Percentiles rank a stretch among this genome's conserved stretches.
Conservation (phyloP, 2,888 invertebrate genomes). For the Germaria angustata region DNA sequence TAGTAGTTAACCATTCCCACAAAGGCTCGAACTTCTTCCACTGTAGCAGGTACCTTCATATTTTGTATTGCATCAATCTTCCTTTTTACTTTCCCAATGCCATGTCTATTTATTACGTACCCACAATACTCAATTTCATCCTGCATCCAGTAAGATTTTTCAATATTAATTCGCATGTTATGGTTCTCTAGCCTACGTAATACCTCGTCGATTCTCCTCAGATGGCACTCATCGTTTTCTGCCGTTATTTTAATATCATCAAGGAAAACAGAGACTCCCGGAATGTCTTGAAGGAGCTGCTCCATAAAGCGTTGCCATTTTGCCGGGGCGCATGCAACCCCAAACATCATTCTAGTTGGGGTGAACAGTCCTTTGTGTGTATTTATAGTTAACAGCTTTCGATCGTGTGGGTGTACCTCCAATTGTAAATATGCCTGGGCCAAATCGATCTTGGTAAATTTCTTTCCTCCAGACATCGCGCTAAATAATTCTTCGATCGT, state of each 20-base stretch:
- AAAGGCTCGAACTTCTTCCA: slow-evolving; percentile 69
- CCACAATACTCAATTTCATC: slow-evolving; percentile 72
- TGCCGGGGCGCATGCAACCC: slow-evolving; percentile 70
- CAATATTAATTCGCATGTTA: too few species aligned
- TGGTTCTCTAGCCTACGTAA: slow-evolving; percentile 63
- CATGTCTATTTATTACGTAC: slow-evolving; percentile 71
- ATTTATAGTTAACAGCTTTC: background rate
- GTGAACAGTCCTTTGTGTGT: slow-evolving; percentile 39
- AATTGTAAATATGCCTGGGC: background rate
- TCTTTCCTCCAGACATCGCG: slow-evolving; percentile 63
- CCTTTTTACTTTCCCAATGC: slow-evolving; percentile 70
- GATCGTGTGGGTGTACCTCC: background rate
- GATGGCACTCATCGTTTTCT: slow-evolving; percentile 66
- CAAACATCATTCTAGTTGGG: slow-evolving; percentile 42
- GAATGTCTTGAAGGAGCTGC: slow-evolving; percentile 68
- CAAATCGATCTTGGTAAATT: slow-evolving; percentile 68
- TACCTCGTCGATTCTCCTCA: slow-evolving; percentile 68
- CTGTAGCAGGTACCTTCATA: slow-evolving; percentile 64
- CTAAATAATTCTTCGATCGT: slow-evolving; percentile 67
- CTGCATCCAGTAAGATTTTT: too few species aligned
- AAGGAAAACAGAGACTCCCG: slow-evolving; percentile 70
- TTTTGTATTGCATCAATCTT: slow-evolving; percentile 69
- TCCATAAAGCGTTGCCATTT: slow-evolving; percentile 73
- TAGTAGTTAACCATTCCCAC: slow-evolving; percentile 72
- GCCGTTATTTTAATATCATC: slow-evolving; percentile 67